Conservation (phyloP, 2,113 vertebrate species). For the Gymnogyps californianus region DNA sequence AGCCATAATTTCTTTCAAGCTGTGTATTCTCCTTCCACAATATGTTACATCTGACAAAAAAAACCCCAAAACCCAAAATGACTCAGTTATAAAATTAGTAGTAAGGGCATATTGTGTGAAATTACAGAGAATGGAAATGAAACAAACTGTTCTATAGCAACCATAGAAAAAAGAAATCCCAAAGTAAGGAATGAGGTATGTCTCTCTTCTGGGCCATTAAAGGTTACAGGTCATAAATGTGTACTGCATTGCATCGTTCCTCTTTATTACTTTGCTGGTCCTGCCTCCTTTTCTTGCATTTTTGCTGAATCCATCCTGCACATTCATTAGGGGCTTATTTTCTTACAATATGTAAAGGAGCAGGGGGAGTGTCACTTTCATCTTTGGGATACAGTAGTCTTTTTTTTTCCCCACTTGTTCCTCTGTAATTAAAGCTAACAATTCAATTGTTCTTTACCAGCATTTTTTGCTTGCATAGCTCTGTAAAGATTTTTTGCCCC, state of each 20-base stretch:
- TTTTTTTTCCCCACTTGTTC: neutral
- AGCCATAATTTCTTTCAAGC: neutral
- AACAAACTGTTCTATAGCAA: neutral
- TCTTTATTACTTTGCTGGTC: neutral
- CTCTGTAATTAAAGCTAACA: neutral
- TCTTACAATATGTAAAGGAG: neutral
- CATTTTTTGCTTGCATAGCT: neutral
- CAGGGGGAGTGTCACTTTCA: rapidly evolving
- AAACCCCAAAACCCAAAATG: neutral
- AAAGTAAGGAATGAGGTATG: neutral
- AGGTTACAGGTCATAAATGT: neutral
- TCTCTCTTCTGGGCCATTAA: neutral
- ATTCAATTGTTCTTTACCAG: neutral
- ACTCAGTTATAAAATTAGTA: neutral
- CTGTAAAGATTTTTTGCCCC: neutral
- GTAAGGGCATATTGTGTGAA: neutral
- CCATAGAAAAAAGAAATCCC: neutral
- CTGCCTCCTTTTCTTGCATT: neutral
- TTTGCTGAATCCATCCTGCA: neutral
- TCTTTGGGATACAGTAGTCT: neutral
- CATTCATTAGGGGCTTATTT: neutral
- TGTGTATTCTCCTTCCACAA: neutral
- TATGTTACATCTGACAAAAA: neutral
- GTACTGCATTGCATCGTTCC: neutral
- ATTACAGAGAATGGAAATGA: neutral